Evolutionary conservation across 1,140 invertebrate species (phyloP).

Genomic region (Drosophila prosaltans): DNA sequence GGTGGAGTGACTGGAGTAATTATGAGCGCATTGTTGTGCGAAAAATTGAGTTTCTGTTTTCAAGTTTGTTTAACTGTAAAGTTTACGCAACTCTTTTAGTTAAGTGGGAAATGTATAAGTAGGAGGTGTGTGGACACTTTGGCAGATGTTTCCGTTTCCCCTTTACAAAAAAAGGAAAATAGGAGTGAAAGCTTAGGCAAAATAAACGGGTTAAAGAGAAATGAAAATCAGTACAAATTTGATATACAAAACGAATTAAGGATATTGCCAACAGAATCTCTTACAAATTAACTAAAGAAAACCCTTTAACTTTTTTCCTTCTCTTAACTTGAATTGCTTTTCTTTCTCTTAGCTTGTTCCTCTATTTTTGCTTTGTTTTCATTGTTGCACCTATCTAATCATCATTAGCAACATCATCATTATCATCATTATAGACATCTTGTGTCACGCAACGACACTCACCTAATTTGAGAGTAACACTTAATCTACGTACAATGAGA

Average conservation of each 20-base stretch:
- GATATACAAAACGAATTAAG: neutral
- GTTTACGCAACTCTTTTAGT: conserved; percentile 45
- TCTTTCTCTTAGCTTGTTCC: no score
- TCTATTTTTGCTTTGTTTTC: no score
- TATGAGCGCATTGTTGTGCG: conserved; percentile 76
- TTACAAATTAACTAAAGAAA: no score
- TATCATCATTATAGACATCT: conserved; percentile 24
- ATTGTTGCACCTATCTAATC: neutral
- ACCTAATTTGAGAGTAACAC: conserved; percentile 67
- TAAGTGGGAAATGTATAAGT: conserved; percentile 2
- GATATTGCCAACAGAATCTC: no score
- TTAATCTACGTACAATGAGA: conserved; percentile 69
- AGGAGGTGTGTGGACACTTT: conserved; percentile 35
- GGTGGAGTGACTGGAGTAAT: conserved; percentile 45
- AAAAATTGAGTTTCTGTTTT: conserved; percentile 73
- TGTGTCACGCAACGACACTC: conserved; percentile 60
- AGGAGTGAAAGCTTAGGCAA: conserved; percentile 41
- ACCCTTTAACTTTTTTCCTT: no score
- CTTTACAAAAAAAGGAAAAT: neutral
- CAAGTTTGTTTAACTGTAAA: conserved; percentile 68
- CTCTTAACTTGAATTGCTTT: no score
- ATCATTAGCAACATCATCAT: neutral
- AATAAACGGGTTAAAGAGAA: neutral
- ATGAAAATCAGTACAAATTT: neutral
- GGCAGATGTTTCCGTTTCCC: conserved; percentile 56